Evolutionary conservation across 2,797 vertebrate genomes (phyloP), one percentile per base, ranked within the genome.

Genomic region (Babyrousa celebensis): DNA sequence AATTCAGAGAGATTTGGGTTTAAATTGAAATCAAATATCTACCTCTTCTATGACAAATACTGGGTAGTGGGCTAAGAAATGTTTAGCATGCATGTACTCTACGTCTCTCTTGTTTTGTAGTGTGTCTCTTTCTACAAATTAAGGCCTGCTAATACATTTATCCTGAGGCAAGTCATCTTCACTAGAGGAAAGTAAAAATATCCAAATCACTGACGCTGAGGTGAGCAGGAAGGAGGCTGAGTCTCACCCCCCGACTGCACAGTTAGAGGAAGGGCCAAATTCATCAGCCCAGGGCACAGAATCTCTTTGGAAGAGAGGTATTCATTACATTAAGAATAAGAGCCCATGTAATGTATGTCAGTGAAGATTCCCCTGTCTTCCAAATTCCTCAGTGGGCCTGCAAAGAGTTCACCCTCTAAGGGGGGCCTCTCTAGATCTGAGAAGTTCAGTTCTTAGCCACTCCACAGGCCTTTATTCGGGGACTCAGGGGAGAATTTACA

Each of bases 1-100:
- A 86, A 40, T 77, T 29, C 36, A 72, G 67, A 70, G 12, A 85
- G 63, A 68, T 58, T 71, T 95, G 23, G 23, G 36, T 75, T 89
- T 89, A 68, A 85, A 17, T 40, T 6, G 27, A 82, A 96, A 87
- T 74, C 74, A 71, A 74, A 68, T 43, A 40, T 85, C 52, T 12
- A 72, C 63, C n/a, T 83, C 20, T 91, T 89, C 74, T 68, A 2
- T 29, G 48, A 12, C n/a, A 89, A 40, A 8, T 12, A 58, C 58
- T 84, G 70, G 43, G 79, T 43, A 65, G 14, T 78, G 36, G 20
- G 36, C 82, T 43, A 20, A 78, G 79, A 86, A 40, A 32, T 10
- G 11, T 21, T 63, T 68, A 68, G 58, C 58, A 40, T 17, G 67
- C 23, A 62, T 2, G 7, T 48, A 40, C 56, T 83, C 32, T 12